phyloP scores from a whole-genome alignment of 2,888 invertebrate species.

The Xestia c-nigrum region DNA sequence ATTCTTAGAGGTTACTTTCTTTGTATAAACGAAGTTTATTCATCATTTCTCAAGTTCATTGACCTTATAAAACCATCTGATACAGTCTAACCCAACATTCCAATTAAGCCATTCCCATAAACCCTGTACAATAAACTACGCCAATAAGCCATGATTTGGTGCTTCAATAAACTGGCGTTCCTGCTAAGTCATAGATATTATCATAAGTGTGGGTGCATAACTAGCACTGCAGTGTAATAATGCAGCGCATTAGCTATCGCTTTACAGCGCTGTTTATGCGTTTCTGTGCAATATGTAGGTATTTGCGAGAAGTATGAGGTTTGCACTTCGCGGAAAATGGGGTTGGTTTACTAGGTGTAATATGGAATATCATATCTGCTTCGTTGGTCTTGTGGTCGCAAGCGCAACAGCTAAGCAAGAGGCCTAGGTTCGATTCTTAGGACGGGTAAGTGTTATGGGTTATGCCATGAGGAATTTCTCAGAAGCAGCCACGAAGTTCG shows the following conservation, averaged over 20 bases:
- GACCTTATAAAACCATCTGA: constrained; percentile 4
- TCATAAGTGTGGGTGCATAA: constrained; percentile 56
- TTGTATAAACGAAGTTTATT: neutral
- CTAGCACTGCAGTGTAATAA: constrained; percentile 57
- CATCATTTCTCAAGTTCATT: neutral
- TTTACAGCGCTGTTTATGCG: constrained; percentile 58
- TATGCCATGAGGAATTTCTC: neutral
- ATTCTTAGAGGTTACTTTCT: neutral
- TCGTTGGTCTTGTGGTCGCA: neutral
- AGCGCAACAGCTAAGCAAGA: neutral
- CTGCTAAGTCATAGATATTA: constrained; percentile 56
- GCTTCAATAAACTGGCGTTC: constrained; percentile 42
- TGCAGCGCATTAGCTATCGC: constrained; percentile 58
- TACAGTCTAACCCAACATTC: constrained; percentile 1
- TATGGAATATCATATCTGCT: neutral
- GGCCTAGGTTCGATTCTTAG: neutral
- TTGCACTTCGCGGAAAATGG: neutral
- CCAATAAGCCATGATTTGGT: constrained; percentile 53
- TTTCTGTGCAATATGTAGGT: constrained; percentile 34
- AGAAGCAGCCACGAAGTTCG: neutral
- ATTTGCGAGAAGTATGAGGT: neutral
- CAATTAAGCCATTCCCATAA: constrained; percentile 36
- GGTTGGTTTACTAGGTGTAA: neutral
- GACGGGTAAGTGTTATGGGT: neutral
- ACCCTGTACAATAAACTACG: constrained; percentile 30